Conservation (phyloP, 2,888 invertebrate genomes). For the Alviniconcha strummeri region DNA sequence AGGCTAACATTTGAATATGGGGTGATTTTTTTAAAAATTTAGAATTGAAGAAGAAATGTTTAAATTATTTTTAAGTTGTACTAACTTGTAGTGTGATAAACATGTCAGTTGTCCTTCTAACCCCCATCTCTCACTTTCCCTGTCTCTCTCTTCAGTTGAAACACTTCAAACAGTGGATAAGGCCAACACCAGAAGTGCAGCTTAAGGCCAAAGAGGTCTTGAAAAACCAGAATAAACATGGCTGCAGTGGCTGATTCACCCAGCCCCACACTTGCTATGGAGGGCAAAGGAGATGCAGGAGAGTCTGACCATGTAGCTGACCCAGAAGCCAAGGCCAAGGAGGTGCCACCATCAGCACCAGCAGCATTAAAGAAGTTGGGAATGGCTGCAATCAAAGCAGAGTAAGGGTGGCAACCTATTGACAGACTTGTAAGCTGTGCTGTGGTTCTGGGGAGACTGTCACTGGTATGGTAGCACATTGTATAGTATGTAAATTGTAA, state of each 20-base stretch:
- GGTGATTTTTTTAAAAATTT: no score
- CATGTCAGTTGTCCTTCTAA: no score
- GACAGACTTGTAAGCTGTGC: neutral
- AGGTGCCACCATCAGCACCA: neutral
- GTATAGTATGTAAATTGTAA: neutral
- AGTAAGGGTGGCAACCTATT: conserved; percentile 34
- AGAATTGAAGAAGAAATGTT: no score
- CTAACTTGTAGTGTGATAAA: no score
- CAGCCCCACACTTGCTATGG: neutral
- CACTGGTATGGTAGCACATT: neutral
- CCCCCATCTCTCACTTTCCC: no score
- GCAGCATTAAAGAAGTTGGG: conserved; percentile 31
- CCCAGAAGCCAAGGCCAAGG: neutral
- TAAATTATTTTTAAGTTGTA: no score
- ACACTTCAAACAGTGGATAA: no score
- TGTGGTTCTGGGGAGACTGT: neutral
- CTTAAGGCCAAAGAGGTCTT: neutral
- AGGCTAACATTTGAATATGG: no score
- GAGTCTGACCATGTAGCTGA: neutral
- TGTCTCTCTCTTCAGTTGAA: no score
- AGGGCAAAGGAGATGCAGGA: neutral
- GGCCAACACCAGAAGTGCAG: neutral
- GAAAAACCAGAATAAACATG: neutral
- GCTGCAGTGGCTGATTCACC: neutral
- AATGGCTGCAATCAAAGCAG: conserved; percentile 40